These are phyloP conservation scores for Progne subis DNA, from an alignment of 2,113 vertebrate species.

Conservation along the genomic window DNA sequence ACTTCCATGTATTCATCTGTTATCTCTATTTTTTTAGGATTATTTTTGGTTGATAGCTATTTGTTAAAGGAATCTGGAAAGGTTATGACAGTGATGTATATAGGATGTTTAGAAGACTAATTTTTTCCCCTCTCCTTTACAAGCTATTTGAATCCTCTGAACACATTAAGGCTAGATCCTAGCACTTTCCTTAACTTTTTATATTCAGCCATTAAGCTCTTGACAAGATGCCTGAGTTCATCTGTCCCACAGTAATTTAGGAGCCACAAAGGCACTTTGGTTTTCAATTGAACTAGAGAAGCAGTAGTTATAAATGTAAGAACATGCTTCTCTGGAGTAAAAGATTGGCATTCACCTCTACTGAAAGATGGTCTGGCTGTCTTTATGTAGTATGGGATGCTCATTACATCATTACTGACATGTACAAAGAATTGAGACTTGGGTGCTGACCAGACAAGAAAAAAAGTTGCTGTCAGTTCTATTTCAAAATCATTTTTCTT, in stretches of 20 bases:
- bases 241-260: neutral
- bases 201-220: neutral
- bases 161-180: neutral
- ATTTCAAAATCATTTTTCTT: neutral
- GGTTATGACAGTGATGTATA: neutral
- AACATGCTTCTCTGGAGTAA: constrained; percentile 6
- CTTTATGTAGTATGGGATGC: neutral
- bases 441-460: neutral
- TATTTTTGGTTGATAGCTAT: neutral
- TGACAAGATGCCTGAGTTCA: neutral
- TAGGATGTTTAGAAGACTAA: neutral
- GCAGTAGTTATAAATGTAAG: neutral
- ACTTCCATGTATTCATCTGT: neutral
- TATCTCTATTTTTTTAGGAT: neutral
- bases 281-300: neutral
- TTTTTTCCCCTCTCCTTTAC: neutral
- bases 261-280: neutral
- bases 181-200: neutral
- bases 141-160: neutral
- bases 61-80: neutral
- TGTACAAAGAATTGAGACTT: neutral
- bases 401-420: neutral
- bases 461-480: neutral
- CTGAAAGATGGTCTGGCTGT: neutral
- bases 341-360: neutral